A percentile compares a stretch with the other conserved stretches of the same genome.
Evolutionary conservation across 2,888 invertebrate genomes (phyloP).

Genomic region (Belgica antarctica): DNA sequence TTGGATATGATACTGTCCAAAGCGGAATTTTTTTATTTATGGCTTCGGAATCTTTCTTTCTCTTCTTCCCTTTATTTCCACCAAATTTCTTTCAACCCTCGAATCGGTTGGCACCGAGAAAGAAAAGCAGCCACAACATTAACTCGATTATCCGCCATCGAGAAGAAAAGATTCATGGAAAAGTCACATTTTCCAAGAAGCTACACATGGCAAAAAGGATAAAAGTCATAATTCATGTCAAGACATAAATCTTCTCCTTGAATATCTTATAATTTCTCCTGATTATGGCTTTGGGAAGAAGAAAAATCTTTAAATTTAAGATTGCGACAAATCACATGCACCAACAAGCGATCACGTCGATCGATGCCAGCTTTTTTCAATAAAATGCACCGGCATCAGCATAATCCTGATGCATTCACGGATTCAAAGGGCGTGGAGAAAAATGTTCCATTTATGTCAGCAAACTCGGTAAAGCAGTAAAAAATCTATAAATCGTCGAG

Average conservation of each 20-base stretch:
- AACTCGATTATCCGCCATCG: constrained; percentile 14
- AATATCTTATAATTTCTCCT: constrained; percentile 30
- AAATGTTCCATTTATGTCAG: background rate
- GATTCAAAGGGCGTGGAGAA: constrained; percentile 9
- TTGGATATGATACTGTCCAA: constrained; percentile 44
- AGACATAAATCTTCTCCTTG: constrained; percentile 38
- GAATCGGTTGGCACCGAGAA: background rate
- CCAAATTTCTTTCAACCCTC: background rate
- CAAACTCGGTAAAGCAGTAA: background rate
- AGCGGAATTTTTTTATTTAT: constrained; percentile 42
- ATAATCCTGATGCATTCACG: constrained; percentile 17
- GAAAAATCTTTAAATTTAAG: constrained; percentile 21
- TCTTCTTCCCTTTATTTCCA: background rate
- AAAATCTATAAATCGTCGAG: constrained; percentile 42
- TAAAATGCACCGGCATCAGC: background rate
- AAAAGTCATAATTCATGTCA: constrained; percentile 40
- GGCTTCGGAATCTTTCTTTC: constrained; percentile 5
- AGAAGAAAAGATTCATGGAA: constrained; percentile 6
- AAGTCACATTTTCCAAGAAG: constrained; percentile 24
- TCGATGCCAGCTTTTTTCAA: background rate
- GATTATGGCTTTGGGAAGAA: background rate
- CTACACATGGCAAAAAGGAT: constrained; percentile 37
- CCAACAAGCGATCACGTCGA: background rate
- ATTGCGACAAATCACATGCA: constrained; percentile 14
- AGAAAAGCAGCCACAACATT: constrained; percentile 12